Evolutionary conservation across 2,797 vertebrate genomes (phyloP), one percentile per base, ranked within the genome.

Genomic region (Brachymystax lenok): DNA sequence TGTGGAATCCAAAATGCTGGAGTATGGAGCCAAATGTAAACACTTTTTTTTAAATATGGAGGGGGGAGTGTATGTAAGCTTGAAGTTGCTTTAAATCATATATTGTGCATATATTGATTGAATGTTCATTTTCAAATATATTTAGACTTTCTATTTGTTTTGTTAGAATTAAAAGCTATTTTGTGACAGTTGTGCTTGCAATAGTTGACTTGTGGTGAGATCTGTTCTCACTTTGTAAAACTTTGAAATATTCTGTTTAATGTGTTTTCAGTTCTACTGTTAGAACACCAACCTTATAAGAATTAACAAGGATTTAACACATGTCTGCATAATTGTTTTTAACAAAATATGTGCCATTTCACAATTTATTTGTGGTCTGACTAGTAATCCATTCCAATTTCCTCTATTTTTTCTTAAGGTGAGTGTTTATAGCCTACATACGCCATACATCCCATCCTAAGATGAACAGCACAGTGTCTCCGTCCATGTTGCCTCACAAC

Each of bases 381-480:
- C n/a, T 24, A 63, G 24, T 24, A 59, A 59, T n/a, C 56, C 0
- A 17, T 21, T 27, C 59, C 10, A 24, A 24, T 63, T 61, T 40
- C 2, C 40, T 21, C 56, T 3, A 1, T 63, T 13, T 61, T 13
- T 10, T 3, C 40, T 46, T 46, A 12, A 63, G 59, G 59, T 24
- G 21, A 64, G 13, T 7, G 74, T 50, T 54, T 19, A 8, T 61
- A 71, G 5, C 51, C 16, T 33, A 14, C 27, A 27, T 66, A 10
- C 40, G 10, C 10, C 40, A 46, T 46, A 13, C 40, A 46, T 46
- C 27, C 63, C 27, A 27, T 46, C 27, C 64, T 0, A 69, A 81
- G 67, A 87, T 85, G 83, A 79, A 82, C 54, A 69, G 1, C 71
- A 64, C 80, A 17, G 51, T 13, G 46, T 46, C 21, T 51, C 33